phyloP scores from a whole-genome alignment of 2,797 vertebrate species.

The Leuciscus waleckii region DNA sequence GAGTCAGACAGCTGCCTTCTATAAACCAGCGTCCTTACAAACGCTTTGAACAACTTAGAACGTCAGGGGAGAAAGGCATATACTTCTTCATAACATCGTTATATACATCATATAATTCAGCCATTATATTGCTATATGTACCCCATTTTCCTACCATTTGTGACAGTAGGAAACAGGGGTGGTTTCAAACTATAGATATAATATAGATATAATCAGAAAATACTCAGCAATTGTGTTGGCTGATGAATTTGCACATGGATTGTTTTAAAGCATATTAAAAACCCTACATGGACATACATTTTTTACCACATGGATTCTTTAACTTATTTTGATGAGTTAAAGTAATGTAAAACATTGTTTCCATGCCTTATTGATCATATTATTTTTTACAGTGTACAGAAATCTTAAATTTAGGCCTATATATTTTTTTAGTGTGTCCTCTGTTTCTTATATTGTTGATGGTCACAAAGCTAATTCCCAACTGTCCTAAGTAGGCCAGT shows the following conservation, averaged over 20 bases:
- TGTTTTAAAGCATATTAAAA: no score
- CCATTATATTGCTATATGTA: neutral
- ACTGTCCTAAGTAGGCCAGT: neutral
- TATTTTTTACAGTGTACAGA: neutral
- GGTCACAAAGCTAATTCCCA: conserved; percentile 8
- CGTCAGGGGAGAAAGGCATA: neutral
- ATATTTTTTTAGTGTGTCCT: neutral
- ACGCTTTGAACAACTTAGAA: neutral
- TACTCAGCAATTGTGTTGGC: no score
- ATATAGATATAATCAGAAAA: no score
- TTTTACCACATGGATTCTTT: no score
- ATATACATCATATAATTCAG: no score
- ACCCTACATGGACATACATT: no score
- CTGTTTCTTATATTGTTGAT: conserved; percentile 3
- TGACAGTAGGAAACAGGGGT: neutral
- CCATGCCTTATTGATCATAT: no score
- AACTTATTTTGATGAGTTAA: no score
- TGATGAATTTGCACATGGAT: no score
- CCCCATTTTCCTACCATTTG: neutral
- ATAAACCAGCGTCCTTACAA: neutral
- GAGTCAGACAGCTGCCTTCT: neutral
- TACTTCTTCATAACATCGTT: no score
- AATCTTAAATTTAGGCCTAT: neutral
- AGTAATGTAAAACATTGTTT: no score
- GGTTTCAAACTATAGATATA: neutral